Percentiles rank a stretch among this genome's conserved stretches.
Conservation (phyloP, 2,888 invertebrate species). For the Oscheius sp. region DNA sequence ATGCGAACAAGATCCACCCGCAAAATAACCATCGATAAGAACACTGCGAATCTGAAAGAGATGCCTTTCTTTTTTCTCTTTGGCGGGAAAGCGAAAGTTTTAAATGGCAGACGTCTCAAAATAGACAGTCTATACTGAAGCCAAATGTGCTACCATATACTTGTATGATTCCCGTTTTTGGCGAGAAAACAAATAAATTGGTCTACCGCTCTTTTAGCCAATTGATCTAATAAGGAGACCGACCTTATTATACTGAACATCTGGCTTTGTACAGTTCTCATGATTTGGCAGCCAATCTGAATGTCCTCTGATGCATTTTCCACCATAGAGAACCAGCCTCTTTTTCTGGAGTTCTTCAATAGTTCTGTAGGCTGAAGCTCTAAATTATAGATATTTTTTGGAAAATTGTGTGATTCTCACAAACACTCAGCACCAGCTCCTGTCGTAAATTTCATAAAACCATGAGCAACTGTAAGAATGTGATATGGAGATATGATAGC, state of each 20-base stretch:
- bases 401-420: neutral
- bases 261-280: conserved; percentile 37
- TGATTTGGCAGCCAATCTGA: conserved; percentile 45
- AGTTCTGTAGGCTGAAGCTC: conserved; percentile 50
- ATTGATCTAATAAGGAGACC: too few relatives aligned
- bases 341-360: conserved; percentile 43
- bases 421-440: conserved; percentile 18
- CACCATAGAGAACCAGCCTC: conserved; percentile 59
- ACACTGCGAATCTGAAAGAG: conserved; percentile 57
- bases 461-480: conserved; percentile 68
- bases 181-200: too few relatives aligned
- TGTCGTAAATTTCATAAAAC: conserved; percentile 55
- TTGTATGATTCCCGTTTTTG: too few relatives aligned
- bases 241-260: conserved; percentile 51
- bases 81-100: too few relatives aligned
- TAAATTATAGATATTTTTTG: conserved; percentile 14
- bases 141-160: too few relatives aligned
- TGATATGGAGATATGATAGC: conserved; percentile 67
- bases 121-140: too few relatives aligned
- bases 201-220: too few relatives aligned
- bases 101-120: too few relatives aligned
- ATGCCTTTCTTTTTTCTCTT: neutral
- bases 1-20: conserved; percentile 45
- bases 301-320: conserved; percentile 61
- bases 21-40: conserved; percentile 61